Base-by-base conservation (phyloP, 2,113 vertebrate genomes). In the Aphelocoma coerulescens region DNA sequence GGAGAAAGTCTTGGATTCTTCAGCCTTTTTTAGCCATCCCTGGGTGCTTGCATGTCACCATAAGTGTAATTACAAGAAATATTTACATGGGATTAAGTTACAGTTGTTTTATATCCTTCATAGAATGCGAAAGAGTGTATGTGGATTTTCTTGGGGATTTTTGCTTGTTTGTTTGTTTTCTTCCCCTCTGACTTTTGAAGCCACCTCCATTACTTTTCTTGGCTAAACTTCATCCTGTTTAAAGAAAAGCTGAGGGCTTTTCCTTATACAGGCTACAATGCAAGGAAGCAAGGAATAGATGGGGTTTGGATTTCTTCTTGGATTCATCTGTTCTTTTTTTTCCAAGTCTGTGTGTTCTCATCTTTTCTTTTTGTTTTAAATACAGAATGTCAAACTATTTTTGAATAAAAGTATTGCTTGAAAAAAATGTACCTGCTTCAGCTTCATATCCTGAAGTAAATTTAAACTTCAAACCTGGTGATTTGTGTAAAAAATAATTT, bases 1-100 rank as follows among this genome's bases (percentile, higher is more conserved):
- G 16, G 10, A 89, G 66, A 79, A 83, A 26, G 55, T 75, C n/a
- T 69, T 62, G 82, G n/a, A 85, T 96, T 85, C 91, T 80, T 52
- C 61, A 69, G 20, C 75, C 82, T 83, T 97, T 96, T 95, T 88
- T 90, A 86, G 91, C 21, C 11, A 24, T 95, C 61, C 48, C 14
- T 74, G 61, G 11, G 9, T 66, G n/a, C 35, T 79, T 83, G 49
- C 33, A 10, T 92, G 54, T 73, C 63, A 41, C 22, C 11, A 1
- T 41, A 66, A 92, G 7, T 43, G 9, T 69, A 65, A 76, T 73
- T 86, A 37, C 16, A 65, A 73, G 24, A 66, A 81, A 27, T 68
- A 15, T 54, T 93, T 78, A n/a, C 32, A 13, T 61, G 37, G 33
- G 10, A n/a, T 86, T 67, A 43, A 57, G 16, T 81, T 76, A 32